Base-by-base conservation (phyloP, 2,113 vertebrate species). In the Gallinago jamesoni region DNA sequence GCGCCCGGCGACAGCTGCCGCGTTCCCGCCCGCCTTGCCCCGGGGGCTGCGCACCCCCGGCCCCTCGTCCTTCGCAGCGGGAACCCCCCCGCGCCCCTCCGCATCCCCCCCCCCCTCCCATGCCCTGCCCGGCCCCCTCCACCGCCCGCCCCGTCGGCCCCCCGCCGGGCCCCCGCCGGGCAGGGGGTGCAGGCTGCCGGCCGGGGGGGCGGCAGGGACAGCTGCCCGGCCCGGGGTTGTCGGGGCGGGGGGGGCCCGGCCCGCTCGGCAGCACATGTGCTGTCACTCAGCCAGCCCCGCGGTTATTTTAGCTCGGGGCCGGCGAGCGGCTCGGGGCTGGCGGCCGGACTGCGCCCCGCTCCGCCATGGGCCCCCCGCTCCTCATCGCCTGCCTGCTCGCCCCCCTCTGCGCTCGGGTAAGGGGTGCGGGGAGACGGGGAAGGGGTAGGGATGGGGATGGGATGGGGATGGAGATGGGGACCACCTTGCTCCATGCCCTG, bases 201-300 rank as follows among this genome's bases (percentile, higher is more conserved):
- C 30, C 30, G 83, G 89, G 59, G 39, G 77, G 64, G 70, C 33
- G 28, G 70, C 6, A 30, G 80, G 79, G 83, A 87, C 97, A 98
- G 97, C 97, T 97, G 97, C 95, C 94, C 55, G 43, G 15, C 27
- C 77, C 41, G 41, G 41, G 41, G 41, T 43, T 43, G 39, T 39
- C 39, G 39, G 41, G 41, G 73, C 4, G 89, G 81, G 89, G 72
- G 74, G 87, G 95, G 94, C 86, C 84, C 81, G 69, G 80, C 45
- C 59, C 78, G 84, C 84, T 84, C 89, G 27, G 47, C 70, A 73
- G 92, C 98, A 98, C 98, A 97, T 98, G 98, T 97, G 98, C 98
- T 98, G 98, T 98, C 98, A 97, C 96, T 98, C 98, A 98, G 93
- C 81, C 89, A 48, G 79, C 48, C 62, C 76, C 75, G 39, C 93